Conservation (phyloP, 2,888 invertebrate genomes). For the Nycteola revayana region DNA sequence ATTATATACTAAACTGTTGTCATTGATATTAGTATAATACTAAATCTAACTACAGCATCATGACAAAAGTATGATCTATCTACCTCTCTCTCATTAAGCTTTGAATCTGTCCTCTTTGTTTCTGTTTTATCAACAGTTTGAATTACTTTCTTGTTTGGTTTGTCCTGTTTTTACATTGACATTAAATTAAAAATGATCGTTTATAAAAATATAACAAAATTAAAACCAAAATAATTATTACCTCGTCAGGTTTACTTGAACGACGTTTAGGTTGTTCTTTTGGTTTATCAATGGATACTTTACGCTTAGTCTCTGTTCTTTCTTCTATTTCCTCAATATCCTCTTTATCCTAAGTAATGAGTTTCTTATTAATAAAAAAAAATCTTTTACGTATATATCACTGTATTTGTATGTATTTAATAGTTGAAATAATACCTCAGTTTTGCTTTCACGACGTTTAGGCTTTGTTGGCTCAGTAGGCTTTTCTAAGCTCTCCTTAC, state of each 20-base stretch:
- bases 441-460: conserved; percentile 45
- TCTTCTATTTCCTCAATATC: conserved; percentile 40
- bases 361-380: neutral
- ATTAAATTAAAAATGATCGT: neutral
- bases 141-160: conserved; percentile 30
- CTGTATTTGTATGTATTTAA: neutral
- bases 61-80: too few species aligned
- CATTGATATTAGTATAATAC: too few species aligned
- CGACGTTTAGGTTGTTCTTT: conserved; percentile 27
- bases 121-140: conserved; percentile 22
- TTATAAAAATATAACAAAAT: neutral
- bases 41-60: too few species aligned
- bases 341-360: conserved; percentile 40
- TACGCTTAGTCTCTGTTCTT: conserved; percentile 40
- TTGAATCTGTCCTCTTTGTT: conserved; percentile 14
- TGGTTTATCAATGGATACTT: conserved; percentile 28
- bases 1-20: too few species aligned
- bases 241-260: conserved; percentile 34
- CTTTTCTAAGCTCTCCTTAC: conserved; percentile 48
- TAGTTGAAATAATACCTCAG: conserved; percentile 43
- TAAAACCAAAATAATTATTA: conserved; percentile 17
- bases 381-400: too few species aligned
- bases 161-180: conserved; percentile 17
- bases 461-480: conserved; percentile 28
- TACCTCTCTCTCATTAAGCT: too few species aligned